Evolutionary conservation across 2,888 invertebrate species (phyloP).

Genomic region (Augiades crinisus): DNA sequence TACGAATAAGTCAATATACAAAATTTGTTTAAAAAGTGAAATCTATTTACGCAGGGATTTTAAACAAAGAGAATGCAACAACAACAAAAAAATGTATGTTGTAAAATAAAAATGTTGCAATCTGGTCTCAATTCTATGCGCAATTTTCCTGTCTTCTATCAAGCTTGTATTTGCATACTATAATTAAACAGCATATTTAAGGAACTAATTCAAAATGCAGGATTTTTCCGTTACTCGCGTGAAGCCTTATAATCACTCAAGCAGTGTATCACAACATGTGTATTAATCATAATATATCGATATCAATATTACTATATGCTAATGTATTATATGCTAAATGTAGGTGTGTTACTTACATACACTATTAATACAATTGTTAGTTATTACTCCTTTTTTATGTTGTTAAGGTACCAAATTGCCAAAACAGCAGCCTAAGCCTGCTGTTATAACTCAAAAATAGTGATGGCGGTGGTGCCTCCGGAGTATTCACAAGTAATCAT

Average conservation of each 20-base stretch:
- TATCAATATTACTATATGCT: not conserved
- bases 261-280: not conserved
- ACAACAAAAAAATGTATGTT: not conserved
- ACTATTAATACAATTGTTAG: not conserved
- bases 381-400: not conserved
- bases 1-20: not conserved
- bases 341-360: not conserved
- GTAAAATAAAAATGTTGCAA: not conserved
- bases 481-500: too few species aligned
- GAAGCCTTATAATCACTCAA: not conserved
- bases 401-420: too few species aligned
- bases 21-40: not conserved
- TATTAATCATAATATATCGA: not conserved
- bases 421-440: too few species aligned
- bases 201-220: slow-evolving; percentile 8
- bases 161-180: slow-evolving; percentile 9
- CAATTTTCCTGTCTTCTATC: slow-evolving; percentile 7
- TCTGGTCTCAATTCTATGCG: not conserved
- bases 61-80: not conserved
- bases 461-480: too few species aligned
- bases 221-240: slow-evolving; percentile 2
- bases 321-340: not conserved
- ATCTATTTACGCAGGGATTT: not conserved
- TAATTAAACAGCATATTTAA: slow-evolving; percentile 1
- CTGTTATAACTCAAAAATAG: too few species aligned